These are phyloP conservation scores for Hylaea fasciaria DNA, from an alignment of 2,888 invertebrate species.

Conservation along the genomic window DNA sequence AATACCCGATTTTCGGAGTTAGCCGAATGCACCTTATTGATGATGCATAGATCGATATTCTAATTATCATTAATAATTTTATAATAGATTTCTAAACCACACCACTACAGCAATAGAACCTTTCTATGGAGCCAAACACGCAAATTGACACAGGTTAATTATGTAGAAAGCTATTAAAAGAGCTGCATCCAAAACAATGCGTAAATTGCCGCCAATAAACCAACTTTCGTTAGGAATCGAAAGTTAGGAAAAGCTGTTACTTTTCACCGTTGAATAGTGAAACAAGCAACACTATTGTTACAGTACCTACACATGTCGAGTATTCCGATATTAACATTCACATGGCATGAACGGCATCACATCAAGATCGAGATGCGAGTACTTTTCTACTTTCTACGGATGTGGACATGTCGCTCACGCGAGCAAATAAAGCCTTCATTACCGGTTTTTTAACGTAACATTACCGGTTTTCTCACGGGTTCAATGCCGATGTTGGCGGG, in stretches of 20 bases:
- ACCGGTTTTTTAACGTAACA: slow-evolving; percentile 40
- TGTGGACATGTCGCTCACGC: slow-evolving; percentile 33
- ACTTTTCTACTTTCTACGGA: slow-evolving; percentile 51
- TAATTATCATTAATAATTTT: too few relatives aligned
- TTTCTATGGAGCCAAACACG: too few relatives aligned
- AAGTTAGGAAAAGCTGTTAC: slow-evolving; percentile 52
- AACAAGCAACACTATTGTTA: slow-evolving; percentile 35
- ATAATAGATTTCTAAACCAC: too few relatives aligned
- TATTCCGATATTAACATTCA: slow-evolving; percentile 48
- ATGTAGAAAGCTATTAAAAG: too few relatives aligned
- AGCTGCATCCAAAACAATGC: neutral
- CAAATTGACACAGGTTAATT: too few relatives aligned
- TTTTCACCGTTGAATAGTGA: slow-evolving; percentile 49
- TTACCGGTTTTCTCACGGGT: slow-evolving; percentile 50
- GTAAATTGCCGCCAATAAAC: slow-evolving; percentile 22
- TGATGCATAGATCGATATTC: too few relatives aligned
- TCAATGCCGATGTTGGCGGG: slow-evolving; percentile 34
- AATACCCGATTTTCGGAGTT: too few relatives aligned
- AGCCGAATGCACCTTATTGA: too few relatives aligned
- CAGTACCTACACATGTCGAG: slow-evolving; percentile 34
- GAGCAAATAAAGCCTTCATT: slow-evolving; percentile 41
- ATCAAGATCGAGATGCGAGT: slow-evolving; percentile 28
- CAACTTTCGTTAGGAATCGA: slow-evolving; percentile 43
- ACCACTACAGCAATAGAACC: too few relatives aligned
- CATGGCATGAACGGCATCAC: slow-evolving; percentile 32